Evolutionary conservation across 1,140 invertebrate genomes (phyloP).

Genomic region (Drosophila simulans): DNA sequence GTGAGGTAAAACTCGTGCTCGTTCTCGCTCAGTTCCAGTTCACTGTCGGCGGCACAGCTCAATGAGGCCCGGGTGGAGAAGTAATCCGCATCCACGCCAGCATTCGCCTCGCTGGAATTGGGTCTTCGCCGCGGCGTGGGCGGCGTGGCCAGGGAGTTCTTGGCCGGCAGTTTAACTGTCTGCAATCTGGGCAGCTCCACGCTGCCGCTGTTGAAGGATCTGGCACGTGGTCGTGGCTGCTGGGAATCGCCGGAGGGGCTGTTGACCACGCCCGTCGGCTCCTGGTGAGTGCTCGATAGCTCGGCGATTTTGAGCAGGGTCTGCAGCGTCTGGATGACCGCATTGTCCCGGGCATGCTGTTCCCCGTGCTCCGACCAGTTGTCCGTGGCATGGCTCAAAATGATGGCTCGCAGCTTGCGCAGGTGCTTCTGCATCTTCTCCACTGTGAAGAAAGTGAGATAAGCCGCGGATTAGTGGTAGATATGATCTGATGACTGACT

Average conservation of each 20-base stretch:
- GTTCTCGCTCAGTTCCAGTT: constrained; percentile 77
- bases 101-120: constrained; percentile 59
- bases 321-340: constrained; percentile 77
- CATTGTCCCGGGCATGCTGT: constrained; percentile 74
- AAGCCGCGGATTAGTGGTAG: constrained; percentile 24
- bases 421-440: constrained; percentile 83
- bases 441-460: constrained; percentile 51
- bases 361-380: constrained; percentile 71
- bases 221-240: constrained; percentile 54
- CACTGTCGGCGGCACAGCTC: constrained; percentile 76
- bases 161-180: constrained; percentile 61
- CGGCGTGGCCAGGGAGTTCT: constrained; percentile 65
- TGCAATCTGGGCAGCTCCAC: constrained; percentile 65
- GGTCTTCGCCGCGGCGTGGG: constrained; percentile 51
- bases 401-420: constrained; percentile 71
- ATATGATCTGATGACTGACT: constrained; percentile 15
- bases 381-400: constrained; percentile 60
- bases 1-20: constrained; percentile 77
- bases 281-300: constrained; percentile 65
- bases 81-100: constrained; percentile 66
- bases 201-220: constrained; percentile 69
- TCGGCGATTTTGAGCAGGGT: constrained; percentile 80
- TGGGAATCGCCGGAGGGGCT: constrained; percentile 38
- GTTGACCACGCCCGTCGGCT: constrained; percentile 55
- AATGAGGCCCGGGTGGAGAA: constrained; percentile 74